Evolutionary conservation across 2,888 invertebrate species (phyloP), one percentile per base, ranked within the genome.

Genomic region (Drosophila mettleri): DNA sequence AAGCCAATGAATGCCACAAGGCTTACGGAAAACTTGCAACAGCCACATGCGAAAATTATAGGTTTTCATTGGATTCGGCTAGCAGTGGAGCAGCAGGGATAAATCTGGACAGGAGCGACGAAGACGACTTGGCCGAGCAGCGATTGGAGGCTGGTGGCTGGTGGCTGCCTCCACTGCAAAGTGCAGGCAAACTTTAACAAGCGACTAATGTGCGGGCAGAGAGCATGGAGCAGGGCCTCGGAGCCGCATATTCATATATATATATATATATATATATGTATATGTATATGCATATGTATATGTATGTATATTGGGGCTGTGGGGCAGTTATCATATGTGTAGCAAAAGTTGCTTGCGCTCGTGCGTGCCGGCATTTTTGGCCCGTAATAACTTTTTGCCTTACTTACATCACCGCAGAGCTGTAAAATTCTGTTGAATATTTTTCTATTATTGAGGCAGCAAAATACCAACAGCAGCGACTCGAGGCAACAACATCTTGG

Each of bases 341-440:
- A 33, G 38, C 54, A 54, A 65, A 73, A 52, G 52, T 36, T 41
- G 52, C 29, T n/a, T 41, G 33, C 24, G 53, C 24, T 60, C 58
- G 79, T 86, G 85, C 76, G 79, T 77, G 58, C 67, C 71, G 51
- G 62, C 63, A 69, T 80, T 75, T 77, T 61, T 58, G 45, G 65
- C 62, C 59, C 34, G 66, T 57, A 69, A 69, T 75, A 78, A 78
- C 71, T 78, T 78, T 78, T 54, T 59, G 60, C 61, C 70, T 61
- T 84, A 86, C 81, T 69, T 84, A 86, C 82, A 84, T 76, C 69
- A 81, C 87, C 85, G 76, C 82, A 83, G 64, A 79, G 74, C 84
- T 84, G 87, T 84, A 82, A 85, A 85, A 85, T 75, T 66, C 70
- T 69, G 87, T 77, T 77, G 87, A 82, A 82, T 83, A 79, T 85